Base-by-base conservation (phyloP, 2,797 vertebrate genomes). In the Alauda arvensis region DNA sequence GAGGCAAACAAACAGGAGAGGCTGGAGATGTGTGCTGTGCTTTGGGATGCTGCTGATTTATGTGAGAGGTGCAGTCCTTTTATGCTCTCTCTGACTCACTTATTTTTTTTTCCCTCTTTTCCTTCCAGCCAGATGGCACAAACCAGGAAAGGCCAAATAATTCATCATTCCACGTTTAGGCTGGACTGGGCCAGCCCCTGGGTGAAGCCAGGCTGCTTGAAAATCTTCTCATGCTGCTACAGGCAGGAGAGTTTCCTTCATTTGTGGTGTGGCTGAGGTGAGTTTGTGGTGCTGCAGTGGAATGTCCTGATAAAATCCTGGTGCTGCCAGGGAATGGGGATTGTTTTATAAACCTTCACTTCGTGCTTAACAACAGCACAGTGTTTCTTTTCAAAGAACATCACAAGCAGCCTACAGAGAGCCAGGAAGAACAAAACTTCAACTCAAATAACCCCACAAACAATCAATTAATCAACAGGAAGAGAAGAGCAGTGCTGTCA, bases 71-170 rank as follows among this genome's bases (percentile, higher is more conserved):
- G 29, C 83, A 60, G 1, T 77, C 51, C 79, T 80, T 39, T 34
- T 49, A 2, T 75, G 83, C 59, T 80, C 29, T 7, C 60, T 85
- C 3, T 81, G 84, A 85, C 76, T 93, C 92, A 76, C 77, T 77
- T 61, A 92, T 92, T 88, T 92, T 17, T 61, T 93, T 92, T 88
- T 81, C 69, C 60, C 40, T 71, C 9, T 93, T 68, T 86, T 93
- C 55, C n/a, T 90, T 53, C 16, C 55, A 94, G 74, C 63, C 91
- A 93, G 66, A 92, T 85, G 77, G 82, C 69, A 81, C 28, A 66
- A 86, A 39, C 23, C 60, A 78, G 60, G 42, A 37, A 80, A 92
- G 82, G 77, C 79, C 90, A 87, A 88, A 72, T 61, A 90, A 91
- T 72, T 91, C 45, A 53, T 78, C 70, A 55, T 57, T 72, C 60